These are phyloP conservation scores for Odobenus rosmarus DNA, from an alignment of 2,113 vertebrate species.

Conservation along the genomic window DNA sequence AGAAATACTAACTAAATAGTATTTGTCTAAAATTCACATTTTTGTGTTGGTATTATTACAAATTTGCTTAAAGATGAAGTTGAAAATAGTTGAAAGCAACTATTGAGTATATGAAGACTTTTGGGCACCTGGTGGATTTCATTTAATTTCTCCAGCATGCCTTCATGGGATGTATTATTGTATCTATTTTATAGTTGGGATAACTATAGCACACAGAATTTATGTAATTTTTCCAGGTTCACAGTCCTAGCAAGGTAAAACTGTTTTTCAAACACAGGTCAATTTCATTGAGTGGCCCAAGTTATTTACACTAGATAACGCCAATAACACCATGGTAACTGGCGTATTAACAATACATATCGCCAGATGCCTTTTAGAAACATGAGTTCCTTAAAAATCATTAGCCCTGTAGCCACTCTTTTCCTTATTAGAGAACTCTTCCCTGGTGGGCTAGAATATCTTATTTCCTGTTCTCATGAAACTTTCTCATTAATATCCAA, in stretches of 20 bases:
- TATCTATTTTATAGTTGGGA: background rate
- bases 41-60: background rate
- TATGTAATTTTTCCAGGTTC: background rate
- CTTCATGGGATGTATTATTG: background rate
- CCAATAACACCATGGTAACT: background rate
- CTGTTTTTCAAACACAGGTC: conserved; percentile 4
- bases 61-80: background rate
- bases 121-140: background rate
- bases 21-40: background rate
- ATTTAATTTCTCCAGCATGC: background rate
- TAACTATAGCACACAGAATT: background rate
- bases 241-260: background rate
- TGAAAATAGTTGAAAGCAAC: background rate
- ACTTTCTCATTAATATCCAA: background rate
- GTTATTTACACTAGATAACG: background rate
- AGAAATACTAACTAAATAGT: background rate
- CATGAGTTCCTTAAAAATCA: background rate
- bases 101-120: background rate
- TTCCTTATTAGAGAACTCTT: background rate
- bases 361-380: background rate
- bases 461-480: conserved; percentile 10
- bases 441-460: background rate
- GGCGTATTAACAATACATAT: background rate
- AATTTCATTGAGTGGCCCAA: background rate
- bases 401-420: background rate